Evolutionary conservation across 2,888 invertebrate genomes (phyloP), one percentile per base, ranked within the genome.

Genomic region (Endotricha flammealis): DNA sequence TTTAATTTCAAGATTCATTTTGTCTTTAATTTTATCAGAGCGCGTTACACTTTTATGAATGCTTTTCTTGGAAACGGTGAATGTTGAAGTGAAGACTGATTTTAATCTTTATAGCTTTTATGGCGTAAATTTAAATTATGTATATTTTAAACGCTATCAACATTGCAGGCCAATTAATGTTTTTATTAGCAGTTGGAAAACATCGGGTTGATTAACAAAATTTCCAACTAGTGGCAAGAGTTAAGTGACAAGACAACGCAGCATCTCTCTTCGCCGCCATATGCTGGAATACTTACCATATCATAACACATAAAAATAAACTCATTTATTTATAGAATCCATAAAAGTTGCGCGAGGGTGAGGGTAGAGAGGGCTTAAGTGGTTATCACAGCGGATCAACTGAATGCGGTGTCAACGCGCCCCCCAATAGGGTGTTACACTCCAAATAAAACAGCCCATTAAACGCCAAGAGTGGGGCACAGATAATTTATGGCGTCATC

Each of bases 321-420:
- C 52, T 42, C 42, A 46, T 57, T 54, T 68, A 63, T 62, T 65
- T 60, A 53, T 65, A 63, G 64, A 50, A 41, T 28, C 41, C 38
- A 36, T 39, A 48, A 48, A 47, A 38, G 38, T n/a, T n/a, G 42
- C 45, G 42, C 41, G 40, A 44, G 50, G 48, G 48, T 33, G 51
- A 53, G 52, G 44, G 55, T 38, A 39, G 41, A 34, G 43, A 46
- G 45, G 47, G 44, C 50, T 48, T 40, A 41, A 47, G 42, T 48
- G 41, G 39, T 48, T 46, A 46, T 45, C 47, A 42, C 43, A 40
- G 47, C 44, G 48, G 38, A 50, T 48, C 43, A 44, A 41, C 35
- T 22, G 48, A 55, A 57, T 48, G 53, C 46, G 48, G 50, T 61
- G 61, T 55, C 61, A 57, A 50, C 53, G 42, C 42, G 36, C 42